These are phyloP conservation scores for Muscicapa comitata DNA, from an alignment of 2,797 vertebrate species.

Conservation along the genomic window DNA sequence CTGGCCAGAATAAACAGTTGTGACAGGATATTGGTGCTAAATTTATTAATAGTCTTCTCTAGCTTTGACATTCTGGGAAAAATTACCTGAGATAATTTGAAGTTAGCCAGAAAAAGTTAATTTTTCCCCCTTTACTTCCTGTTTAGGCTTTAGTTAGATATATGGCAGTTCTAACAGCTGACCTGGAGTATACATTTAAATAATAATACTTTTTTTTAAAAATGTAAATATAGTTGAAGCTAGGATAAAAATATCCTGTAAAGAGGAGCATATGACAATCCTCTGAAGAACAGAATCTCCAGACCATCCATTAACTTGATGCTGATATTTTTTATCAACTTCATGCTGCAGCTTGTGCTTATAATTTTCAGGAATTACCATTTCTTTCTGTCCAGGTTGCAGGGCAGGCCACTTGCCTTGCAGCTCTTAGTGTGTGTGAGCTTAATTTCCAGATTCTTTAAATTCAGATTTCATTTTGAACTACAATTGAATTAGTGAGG, in stretches of 20 bases:
- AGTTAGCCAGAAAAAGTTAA: conserved; percentile 24
- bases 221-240: neutral
- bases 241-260: neutral
- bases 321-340: neutral
- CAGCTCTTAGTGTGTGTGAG: neutral
- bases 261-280: neutral
- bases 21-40: conserved; percentile 65
- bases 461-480: neutral
- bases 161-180: conserved; percentile 65
- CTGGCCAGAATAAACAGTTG: conserved; percentile 58
- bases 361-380: neutral
- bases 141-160: conserved; percentile 57
- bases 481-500: neutral
- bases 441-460: neutral
- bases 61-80: conserved; percentile 39
- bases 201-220: neutral
- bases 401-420: neutral
- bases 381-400: neutral
- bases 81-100: conserved; percentile 56
- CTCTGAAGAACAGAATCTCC: neutral
- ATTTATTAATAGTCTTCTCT: conserved; percentile 61
- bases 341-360: neutral
- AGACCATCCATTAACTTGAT: neutral
- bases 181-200: neutral
- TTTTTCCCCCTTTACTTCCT: conserved; percentile 52